phyloP scores from a whole-genome alignment of 2,113 vertebrate species.

The Aphyosemion australe region DNA sequence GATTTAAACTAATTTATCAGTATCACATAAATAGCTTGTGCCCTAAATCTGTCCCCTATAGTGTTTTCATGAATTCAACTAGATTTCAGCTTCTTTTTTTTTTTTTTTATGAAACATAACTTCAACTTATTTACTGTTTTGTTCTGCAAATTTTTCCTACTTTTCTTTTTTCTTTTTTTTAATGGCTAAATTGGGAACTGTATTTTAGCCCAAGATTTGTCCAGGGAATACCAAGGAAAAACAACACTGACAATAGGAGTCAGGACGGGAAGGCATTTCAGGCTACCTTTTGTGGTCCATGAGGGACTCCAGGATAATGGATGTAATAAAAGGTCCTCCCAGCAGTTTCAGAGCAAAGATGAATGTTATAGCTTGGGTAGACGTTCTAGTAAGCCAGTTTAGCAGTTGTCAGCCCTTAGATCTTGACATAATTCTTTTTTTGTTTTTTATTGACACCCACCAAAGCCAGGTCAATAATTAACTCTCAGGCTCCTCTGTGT shows the following conservation, averaged over 20 bases:
- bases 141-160: neutral
- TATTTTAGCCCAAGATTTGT: neutral
- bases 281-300: slow-evolving; percentile 5
- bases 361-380: slow-evolving; percentile 38
- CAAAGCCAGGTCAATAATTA: slow-evolving; percentile 68
- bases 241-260: slow-evolving; percentile 26
- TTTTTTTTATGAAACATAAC: neutral
- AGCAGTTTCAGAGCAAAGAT: slow-evolving; percentile 39
- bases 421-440: slow-evolving; percentile 44
- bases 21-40: neutral
- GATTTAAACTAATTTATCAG: neutral
- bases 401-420: slow-evolving; percentile 43
- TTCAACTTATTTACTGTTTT: neutral
- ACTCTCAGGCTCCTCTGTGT: slow-evolving; percentile 63
- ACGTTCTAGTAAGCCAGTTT: slow-evolving; percentile 28
- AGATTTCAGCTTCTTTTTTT: neutral
- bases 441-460: slow-evolving; percentile 56
- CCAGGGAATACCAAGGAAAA: slow-evolving; percentile 42
- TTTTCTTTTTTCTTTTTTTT: too few species aligned
- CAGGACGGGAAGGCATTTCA: slow-evolving; percentile 21
- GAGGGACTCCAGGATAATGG: slow-evolving; percentile 18
- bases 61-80: neutral
- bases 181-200: neutral
- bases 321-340: slow-evolving; percentile 41
- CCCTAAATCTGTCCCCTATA: neutral